A percentile compares a stretch with the other conserved stretches of the same genome.
These are phyloP conservation scores for Ophioninae sp. DNA, from an alignment of 2,888 invertebrate species.

Conservation along the genomic window DNA sequence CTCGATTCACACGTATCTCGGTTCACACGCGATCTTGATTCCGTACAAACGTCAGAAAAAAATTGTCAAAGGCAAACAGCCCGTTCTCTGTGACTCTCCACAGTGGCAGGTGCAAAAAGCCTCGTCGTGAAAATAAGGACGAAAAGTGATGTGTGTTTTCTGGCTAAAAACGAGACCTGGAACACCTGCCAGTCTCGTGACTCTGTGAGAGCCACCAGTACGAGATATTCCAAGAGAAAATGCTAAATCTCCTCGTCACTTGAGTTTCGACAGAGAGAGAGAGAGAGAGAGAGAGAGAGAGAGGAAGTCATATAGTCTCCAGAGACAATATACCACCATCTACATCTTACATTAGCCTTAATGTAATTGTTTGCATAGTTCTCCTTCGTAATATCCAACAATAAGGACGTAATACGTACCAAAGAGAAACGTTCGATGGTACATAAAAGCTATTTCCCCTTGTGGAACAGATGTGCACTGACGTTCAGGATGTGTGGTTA, in stretches of 20 bases:
- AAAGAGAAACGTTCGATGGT: constrained; percentile 26
- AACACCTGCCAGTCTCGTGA: constrained; percentile 59
- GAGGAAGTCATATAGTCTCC: constrained; percentile 50
- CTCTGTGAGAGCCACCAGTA: constrained; percentile 31
- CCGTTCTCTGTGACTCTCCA: constrained; percentile 24
- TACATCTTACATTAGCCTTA: constrained; percentile 59
- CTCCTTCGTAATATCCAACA: constrained; percentile 28
- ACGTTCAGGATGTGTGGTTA: no score
- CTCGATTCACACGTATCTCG: constrained; percentile 1
- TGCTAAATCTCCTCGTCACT: constrained; percentile 52
- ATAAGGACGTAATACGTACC: constrained; percentile 23
- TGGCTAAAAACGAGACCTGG: constrained; percentile 39
- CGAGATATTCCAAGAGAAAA: constrained; percentile 29
- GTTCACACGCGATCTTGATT: constrained; percentile 8
- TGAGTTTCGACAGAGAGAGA: background rate
- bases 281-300: constrained; percentile 1
- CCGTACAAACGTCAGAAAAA: constrained; percentile 1
- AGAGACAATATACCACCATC: constrained; percentile 43
- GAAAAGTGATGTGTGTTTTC: constrained; percentile 43
- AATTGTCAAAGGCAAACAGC: constrained; percentile 19
- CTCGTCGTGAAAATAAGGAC: constrained; percentile 42
- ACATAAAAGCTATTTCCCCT: background rate
- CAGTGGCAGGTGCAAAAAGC: constrained; percentile 56
- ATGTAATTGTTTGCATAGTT: constrained; percentile 58
- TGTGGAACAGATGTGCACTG: no score